Evolutionary conservation across 2,888 invertebrate species (phyloP).

Genomic region (Neocrepidodera transversa): DNA sequence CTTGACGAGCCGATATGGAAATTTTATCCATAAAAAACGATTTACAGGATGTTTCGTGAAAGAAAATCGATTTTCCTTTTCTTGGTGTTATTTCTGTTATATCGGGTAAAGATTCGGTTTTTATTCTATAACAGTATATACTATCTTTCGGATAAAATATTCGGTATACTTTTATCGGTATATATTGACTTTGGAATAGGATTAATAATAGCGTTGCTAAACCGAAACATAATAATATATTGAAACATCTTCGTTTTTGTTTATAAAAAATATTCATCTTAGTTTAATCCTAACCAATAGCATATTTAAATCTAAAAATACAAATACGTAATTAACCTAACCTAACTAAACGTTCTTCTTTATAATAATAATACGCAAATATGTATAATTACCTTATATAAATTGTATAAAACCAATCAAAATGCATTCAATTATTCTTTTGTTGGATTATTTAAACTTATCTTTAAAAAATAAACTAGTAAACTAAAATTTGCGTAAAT

Average conservation of each 20-base stretch:
- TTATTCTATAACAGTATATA: slow-evolving; percentile 51
- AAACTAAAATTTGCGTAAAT: no score
- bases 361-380: no score
- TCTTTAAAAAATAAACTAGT: no score
- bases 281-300: neutral
- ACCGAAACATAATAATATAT: slow-evolving; percentile 27
- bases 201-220: slow-evolving; percentile 13
- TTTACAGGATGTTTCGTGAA: slow-evolving; percentile 72
- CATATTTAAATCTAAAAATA: no score
- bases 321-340: no score
- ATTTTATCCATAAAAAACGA: slow-evolving; percentile 56
- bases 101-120: slow-evolving; percentile 49
- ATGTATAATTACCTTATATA: no score
- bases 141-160: slow-evolving; percentile 43
- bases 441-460: no score
- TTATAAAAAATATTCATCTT: slow-evolving; percentile 33
- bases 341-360: no score
- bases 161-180: slow-evolving; percentile 35
- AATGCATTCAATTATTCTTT: no score
- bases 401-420: no score
- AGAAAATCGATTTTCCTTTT: slow-evolving; percentile 66
- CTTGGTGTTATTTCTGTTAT: slow-evolving; percentile 49
- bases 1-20: slow-evolving; percentile 65
- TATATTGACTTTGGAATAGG: slow-evolving; percentile 16
- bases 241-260: slow-evolving; percentile 30